Conservation (phyloP, 1,140 invertebrate genomes). For the Bombus affinis region DNA sequence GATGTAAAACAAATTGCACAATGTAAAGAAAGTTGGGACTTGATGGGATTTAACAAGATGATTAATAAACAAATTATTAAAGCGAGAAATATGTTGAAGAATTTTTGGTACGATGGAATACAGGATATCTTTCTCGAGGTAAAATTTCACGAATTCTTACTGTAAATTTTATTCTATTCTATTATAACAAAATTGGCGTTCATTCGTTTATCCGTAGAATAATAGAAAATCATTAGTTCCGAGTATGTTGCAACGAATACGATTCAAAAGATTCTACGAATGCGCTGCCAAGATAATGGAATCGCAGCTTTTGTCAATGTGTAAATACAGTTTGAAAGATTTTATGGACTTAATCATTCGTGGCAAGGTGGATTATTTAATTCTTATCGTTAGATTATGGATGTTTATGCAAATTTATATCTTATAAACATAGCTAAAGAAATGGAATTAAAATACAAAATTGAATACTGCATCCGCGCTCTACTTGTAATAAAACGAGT, state of each 20-base stretch:
- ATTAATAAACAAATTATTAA: constrained; percentile 83
- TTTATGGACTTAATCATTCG: constrained; percentile 88
- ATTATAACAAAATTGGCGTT: not conserved
- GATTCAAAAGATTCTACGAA: constrained; percentile 92
- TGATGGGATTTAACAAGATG: constrained; percentile 84
- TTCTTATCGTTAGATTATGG: not conserved
- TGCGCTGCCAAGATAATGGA: constrained; percentile 94
- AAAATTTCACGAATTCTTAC: not conserved
- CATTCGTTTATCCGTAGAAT: constrained; percentile 82
- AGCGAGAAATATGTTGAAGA: constrained; percentile 83
- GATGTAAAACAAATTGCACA: constrained; percentile 78
- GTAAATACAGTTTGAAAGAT: constrained; percentile 89
- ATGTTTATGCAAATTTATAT: not conserved
- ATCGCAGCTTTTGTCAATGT: constrained; percentile 90
- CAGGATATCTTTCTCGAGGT: constrained; percentile 84
- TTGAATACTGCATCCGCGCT: not conserved
- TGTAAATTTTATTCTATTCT: not conserved
- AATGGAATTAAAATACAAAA: not conserved
- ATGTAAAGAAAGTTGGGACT: constrained; percentile 84
- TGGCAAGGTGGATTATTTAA: constrained; percentile 36
- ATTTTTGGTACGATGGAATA: constrained; percentile 86
- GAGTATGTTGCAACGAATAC: constrained; percentile 86
- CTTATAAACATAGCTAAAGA: not conserved
- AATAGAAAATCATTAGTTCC: constrained; percentile 91
- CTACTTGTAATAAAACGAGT: not conserved